phyloP scores from a whole-genome alignment of 64 coral and sea anemone species.

The Cladopsammia gracilis region DNA sequence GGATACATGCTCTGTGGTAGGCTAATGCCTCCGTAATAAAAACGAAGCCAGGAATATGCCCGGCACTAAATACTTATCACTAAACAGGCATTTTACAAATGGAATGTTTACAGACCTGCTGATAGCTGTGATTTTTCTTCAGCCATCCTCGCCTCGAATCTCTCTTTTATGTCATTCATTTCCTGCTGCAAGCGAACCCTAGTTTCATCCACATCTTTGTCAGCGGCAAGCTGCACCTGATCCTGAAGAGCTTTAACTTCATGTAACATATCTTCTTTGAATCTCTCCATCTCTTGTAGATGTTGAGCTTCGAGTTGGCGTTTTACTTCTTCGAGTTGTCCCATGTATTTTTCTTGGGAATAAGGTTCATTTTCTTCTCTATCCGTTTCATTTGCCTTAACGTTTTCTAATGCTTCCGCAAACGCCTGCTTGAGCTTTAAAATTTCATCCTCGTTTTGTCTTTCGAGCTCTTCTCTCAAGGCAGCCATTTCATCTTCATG shows the following conservation, averaged over 20 bases:
- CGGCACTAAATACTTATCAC: no score
- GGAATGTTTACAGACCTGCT: slow-evolving; percentile 32
- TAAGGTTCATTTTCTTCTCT: background rate
- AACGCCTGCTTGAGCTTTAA: slow-evolving; percentile 59
- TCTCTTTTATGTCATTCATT: slow-evolving; percentile 37
- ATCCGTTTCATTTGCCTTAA: slow-evolving; percentile 1
- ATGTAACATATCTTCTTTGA: slow-evolving; percentile 47
- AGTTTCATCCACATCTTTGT: slow-evolving; percentile 77
- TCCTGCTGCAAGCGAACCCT: slow-evolving; percentile 59
- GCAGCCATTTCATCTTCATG: slow-evolving; percentile 59
- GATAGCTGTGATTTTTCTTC: slow-evolving; percentile 65
- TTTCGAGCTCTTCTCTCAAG: slow-evolving; percentile 57
- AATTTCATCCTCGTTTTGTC: slow-evolving; percentile 75
- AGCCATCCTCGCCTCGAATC: slow-evolving; percentile 31
- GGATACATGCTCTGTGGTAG: no score
- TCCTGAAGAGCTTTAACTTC: slow-evolving; percentile 67
- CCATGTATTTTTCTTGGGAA: background rate
- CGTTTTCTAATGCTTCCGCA: slow-evolving; percentile 52
- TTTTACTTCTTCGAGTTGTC: slow-evolving; percentile 18
- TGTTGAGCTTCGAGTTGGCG: slow-evolving; percentile 56
- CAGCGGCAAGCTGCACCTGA: slow-evolving; percentile 79
- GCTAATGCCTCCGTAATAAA: no score
- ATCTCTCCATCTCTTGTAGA: slow-evolving; percentile 64
- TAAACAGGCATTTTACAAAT: no score
- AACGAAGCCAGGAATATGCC: no score